These are phyloP conservation scores for Macaria notata DNA, from an alignment of 2,888 invertebrate genomes.

Conservation along the genomic window DNA sequence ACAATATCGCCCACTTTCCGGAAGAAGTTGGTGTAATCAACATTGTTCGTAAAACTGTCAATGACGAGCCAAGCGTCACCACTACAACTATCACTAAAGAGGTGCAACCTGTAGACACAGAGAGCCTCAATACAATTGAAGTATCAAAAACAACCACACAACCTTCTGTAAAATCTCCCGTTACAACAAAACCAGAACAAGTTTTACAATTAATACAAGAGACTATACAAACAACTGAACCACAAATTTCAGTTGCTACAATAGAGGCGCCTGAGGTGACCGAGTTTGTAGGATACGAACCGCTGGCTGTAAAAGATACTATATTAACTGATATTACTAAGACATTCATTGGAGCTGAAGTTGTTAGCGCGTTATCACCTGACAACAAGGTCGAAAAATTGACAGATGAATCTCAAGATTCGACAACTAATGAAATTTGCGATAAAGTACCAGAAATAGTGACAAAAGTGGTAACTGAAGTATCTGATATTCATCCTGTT, in stretches of 20 bases:
- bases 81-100: slow-evolving; percentile 19
- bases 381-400: background rate
- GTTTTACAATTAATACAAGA: slow-evolving; percentile 34
- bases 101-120: slow-evolving; percentile 11
- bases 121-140: background rate
- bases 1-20: slow-evolving; percentile 3
- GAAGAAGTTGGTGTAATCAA: slow-evolving; percentile 17
- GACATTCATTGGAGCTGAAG: slow-evolving; percentile 41
- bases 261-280: slow-evolving; percentile 7
- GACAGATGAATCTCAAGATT: slow-evolving; percentile 3
- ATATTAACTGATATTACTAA: slow-evolving; percentile 35
- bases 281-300: slow-evolving; percentile 9
- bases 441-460: background rate
- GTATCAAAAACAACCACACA: slow-evolving; percentile 6
- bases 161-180: slow-evolving; percentile 12
- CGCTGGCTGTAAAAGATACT: slow-evolving; percentile 14
- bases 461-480: background rate
- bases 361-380: slow-evolving; percentile 33
- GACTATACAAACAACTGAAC: slow-evolving; percentile 31
- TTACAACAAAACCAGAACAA: slow-evolving; percentile 12
- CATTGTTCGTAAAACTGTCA: slow-evolving; percentile 19
- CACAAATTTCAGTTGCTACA: slow-evolving; percentile 28
- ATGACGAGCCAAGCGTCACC: slow-evolving; percentile 22
- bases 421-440: background rate
- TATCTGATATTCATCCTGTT: background rate